phyloP scores from a whole-genome alignment of 2,797 vertebrate species.

The Phataginus tetradactyla region DNA sequence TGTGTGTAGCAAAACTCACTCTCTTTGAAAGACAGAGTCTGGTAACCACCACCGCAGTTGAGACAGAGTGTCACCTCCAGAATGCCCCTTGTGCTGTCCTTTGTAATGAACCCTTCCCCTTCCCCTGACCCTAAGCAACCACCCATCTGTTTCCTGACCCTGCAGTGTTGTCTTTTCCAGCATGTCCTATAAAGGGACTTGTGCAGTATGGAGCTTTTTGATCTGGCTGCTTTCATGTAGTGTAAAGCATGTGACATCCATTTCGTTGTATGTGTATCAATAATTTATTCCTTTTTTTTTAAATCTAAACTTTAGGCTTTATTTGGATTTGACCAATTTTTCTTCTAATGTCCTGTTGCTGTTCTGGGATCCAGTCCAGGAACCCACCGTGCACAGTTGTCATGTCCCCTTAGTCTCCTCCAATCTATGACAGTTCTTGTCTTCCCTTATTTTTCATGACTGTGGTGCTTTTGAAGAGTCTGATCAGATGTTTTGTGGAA shows the following conservation, averaged over 20 bases:
- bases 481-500: not conserved
- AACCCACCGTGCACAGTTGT: accelerated
- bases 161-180: not conserved
- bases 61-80: not conserved
- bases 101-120: too few relatives aligned
- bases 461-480: not conserved
- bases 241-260: too few relatives aligned
- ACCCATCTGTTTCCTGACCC: not conserved
- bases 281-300: not conserved
- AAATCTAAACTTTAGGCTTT: not conserved
- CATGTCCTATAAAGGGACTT: accelerated
- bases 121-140: not conserved
- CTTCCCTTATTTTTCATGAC: not conserved
- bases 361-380: not conserved
- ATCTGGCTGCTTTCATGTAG: not conserved
- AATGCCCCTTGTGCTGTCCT: accelerated
- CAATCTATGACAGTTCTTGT: not conserved
- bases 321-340: not conserved
- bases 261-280: accelerated
- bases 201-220: accelerated
- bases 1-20: not conserved
- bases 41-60: too few relatives aligned
- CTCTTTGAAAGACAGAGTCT: not conserved
- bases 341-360: not conserved
- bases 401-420: not conserved